Percentiles rank a stretch among this genome's conserved stretches.
Conservation (phyloP, 2,113 vertebrate genomes). For the Xiphophorus hellerii region DNA sequence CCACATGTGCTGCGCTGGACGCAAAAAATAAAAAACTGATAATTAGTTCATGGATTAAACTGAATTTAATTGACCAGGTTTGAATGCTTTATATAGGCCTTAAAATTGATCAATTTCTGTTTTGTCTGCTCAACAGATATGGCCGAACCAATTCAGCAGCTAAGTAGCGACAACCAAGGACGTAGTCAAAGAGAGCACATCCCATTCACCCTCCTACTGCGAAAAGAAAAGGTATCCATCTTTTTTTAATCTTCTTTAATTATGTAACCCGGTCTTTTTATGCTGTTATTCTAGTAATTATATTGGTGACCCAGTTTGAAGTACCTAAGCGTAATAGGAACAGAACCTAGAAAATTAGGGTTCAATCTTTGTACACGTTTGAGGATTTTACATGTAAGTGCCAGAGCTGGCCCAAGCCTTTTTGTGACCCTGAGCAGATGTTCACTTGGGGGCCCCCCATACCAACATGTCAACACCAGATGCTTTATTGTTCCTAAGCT, state of each 20-base stretch:
- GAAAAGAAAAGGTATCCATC: slow-evolving; percentile 86
- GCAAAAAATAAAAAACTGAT: neutral
- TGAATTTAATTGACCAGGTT: neutral
- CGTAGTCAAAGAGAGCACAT: slow-evolving; percentile 79
- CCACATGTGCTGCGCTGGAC: neutral
- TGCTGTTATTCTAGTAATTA: neutral
- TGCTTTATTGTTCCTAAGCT: too few relatives aligned
- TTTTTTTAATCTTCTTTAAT: too few relatives aligned
- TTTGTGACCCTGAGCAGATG: too few relatives aligned
- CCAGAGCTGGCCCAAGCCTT: too few relatives aligned
- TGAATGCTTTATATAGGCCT: neutral
- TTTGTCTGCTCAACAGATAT: slow-evolving; percentile 81
- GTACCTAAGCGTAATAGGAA: neutral
- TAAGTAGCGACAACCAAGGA: slow-evolving; percentile 84
- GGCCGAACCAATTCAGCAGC: slow-evolving; percentile 89
- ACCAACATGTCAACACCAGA: too few relatives aligned
- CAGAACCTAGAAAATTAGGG: neutral
- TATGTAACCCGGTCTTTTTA: neutral
- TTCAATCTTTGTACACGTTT: neutral
- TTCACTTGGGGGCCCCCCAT: too few relatives aligned
- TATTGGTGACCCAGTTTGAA: slow-evolving; percentile 14
- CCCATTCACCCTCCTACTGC: slow-evolving; percentile 82
- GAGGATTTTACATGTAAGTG: neutral
- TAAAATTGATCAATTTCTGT: slow-evolving; percentile 1
- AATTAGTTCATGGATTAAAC: neutral